Evolutionary conservation across 2,888 invertebrate genomes (phyloP), one percentile per base, ranked within the genome.

Genomic region (Melipona beecheii): DNA sequence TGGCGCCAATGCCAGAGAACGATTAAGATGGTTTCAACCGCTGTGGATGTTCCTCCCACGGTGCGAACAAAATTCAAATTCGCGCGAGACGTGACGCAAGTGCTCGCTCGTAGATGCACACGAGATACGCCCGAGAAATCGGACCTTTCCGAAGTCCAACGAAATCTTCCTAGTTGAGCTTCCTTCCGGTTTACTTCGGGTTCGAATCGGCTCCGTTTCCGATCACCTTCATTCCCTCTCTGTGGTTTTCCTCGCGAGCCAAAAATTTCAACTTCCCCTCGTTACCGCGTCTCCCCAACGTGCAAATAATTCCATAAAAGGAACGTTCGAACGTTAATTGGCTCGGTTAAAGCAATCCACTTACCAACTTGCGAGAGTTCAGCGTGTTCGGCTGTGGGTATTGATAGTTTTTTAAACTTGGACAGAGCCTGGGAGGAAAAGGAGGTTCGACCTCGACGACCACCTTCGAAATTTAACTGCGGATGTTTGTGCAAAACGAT

Each of bases 131-230:
- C 31, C n/a, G 36, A 52, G 52, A 52, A 49, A 24, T 64, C 50
- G 36, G 73, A 31, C 19, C 36, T 0, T 21, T 21, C 3, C 36
- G 64, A 27, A 27, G 27, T 13, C 6, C n/a, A 73, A 64, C 52
- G 36, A 73, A 64, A n/a, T 17, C 21, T 49, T 60, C 49, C 24
- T 15, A 49, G 15, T 60, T 58, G 27, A 73, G 64, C n/a, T n/a
- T n/a, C n/a, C n/a, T n/a, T n/a, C n/a, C 64, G 36, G 19, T 64
- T 60, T 72, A 72, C 60, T 60, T 72, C 71, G 19, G 24, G 5
- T 43, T 21, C 36, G 36, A 36, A 36, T 36, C 9, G 36, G 9
- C 36, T 9, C 36, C 36, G 31, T 31, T 31, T 0, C 31, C 31
- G 4, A 31, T 31, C 31, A 31, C 31, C 31, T 31, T 31, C 36